phyloP scores from a whole-genome alignment of 2,888 invertebrate genomes.

The Drosophila anceps region DNA sequence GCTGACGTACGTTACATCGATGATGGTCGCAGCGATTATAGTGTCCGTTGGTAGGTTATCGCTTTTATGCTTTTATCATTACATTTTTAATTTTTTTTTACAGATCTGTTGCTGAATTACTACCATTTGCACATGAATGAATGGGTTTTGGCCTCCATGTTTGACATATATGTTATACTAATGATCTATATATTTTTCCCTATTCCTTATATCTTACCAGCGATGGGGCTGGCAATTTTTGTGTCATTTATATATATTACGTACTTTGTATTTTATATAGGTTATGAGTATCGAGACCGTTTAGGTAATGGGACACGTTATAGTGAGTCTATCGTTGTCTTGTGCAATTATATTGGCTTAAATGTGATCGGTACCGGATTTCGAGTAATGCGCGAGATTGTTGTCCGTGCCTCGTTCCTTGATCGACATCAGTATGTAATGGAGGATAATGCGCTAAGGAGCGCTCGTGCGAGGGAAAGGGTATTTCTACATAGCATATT shows the following conservation, averaged over 20 bases:
- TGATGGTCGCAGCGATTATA: conserved; percentile 25
- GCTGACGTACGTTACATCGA: conserved; percentile 47
- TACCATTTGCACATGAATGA: conserved; percentile 32
- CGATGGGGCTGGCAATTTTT: conserved; percentile 29
- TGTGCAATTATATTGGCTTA: conserved; percentile 30
- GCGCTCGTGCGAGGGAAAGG: conserved; percentile 52
- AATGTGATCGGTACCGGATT: conserved; percentile 58
- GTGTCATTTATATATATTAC: conserved; percentile 21
- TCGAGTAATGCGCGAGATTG: conserved; percentile 53
- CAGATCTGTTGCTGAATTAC: conserved; percentile 11
- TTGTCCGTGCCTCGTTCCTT: conserved; percentile 62
- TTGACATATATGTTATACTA: conserved; percentile 47
- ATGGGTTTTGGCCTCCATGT: conserved; percentile 41
- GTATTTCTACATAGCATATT: conserved; percentile 92
- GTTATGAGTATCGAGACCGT: conserved; percentile 1
- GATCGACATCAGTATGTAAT: conserved; percentile 63
- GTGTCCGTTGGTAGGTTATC: conserved; percentile 35
- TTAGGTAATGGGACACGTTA: background rate
- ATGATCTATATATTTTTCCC: conserved; percentile 63
- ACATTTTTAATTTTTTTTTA: background rate
- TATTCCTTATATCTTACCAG: conserved; percentile 31
- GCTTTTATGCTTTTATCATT: too few relatives aligned
- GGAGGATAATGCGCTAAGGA: conserved; percentile 47
- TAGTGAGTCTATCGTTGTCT: conserved; percentile 6
- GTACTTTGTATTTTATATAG: conserved; percentile 10